A percentile compares a stretch with the other conserved stretches of the same genome.
Evolutionary conservation across 2,797 vertebrate genomes (phyloP).

Genomic region (Scolopax bukidnonensis): DNA sequence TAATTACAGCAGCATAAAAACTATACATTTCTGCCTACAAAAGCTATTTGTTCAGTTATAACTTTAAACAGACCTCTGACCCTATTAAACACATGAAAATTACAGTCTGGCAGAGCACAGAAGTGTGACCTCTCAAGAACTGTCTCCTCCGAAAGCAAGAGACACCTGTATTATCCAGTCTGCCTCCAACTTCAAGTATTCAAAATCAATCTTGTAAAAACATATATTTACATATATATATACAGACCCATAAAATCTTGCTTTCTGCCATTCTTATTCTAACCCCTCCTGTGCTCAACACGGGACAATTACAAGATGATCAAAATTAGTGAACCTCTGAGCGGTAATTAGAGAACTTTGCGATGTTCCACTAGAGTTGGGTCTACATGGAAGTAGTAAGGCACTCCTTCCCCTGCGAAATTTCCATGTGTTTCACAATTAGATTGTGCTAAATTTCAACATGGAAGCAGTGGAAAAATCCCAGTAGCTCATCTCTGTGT

Average conservation of each 20-base stretch:
- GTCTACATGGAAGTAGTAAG: neutral
- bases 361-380: fast-evolving
- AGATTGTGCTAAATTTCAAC: neutral
- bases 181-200: neutral
- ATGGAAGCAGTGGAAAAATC: neutral
- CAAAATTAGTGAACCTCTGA: neutral
- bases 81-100: neutral
- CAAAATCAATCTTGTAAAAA: neutral
- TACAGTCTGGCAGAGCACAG: neutral
- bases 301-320: neutral
- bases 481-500: neutral
- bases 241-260: neutral
- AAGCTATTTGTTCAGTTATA: neutral
- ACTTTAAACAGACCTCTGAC: neutral
- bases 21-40: neutral
- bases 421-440: neutral
- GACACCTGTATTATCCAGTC: neutral
- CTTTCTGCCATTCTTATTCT: neutral
- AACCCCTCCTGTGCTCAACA: neutral
- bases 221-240: fast-evolving
- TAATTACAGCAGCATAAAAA: neutral
- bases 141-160: neutral
- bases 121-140: neutral
- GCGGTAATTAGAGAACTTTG: neutral
- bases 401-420: neutral